Percentiles rank a stretch among this genome's conserved stretches.
Conservation (phyloP, 2,113 vertebrate genomes). For the Phalacrocorax brasilianus region DNA sequence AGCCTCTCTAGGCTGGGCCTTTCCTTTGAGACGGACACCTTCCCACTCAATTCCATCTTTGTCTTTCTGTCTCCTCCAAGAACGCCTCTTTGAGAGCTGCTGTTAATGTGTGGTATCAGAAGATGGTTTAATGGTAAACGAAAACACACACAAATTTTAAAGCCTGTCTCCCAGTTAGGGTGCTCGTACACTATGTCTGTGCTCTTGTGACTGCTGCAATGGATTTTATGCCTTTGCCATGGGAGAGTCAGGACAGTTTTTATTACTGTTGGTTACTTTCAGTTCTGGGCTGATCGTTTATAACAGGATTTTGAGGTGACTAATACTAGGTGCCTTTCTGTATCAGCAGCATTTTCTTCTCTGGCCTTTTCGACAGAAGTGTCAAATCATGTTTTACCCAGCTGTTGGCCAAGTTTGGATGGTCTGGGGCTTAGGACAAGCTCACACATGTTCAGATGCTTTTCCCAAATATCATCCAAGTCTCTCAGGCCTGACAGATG, state of each 20-base stretch:
- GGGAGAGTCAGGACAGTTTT: conserved; percentile 19
- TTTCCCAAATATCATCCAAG: conserved; percentile 50
- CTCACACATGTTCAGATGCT: not conserved
- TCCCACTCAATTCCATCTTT: not conserved
- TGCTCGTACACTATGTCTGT: not conserved
- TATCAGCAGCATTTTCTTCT: not conserved
- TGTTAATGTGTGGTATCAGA: not conserved
- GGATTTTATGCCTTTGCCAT: not conserved
- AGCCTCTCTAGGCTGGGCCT: not conserved
- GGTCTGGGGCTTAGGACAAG: conserved; percentile 15
- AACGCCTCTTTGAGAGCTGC: not conserved
- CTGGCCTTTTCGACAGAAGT: not conserved
- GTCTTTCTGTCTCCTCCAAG: not conserved
- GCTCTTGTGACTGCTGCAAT: not conserved
- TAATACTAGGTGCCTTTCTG: not conserved
- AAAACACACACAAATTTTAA: not conserved
- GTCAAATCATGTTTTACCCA: not conserved
- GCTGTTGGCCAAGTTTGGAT: conserved; percentile 12
- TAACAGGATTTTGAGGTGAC: not conserved
- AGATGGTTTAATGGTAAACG: not conserved
- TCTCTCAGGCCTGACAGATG: conserved; percentile 47
- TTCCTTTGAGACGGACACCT: not conserved
- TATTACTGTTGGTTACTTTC: conserved; percentile 22
- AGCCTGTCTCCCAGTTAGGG: not conserved
- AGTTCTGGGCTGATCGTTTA: not conserved